A percentile compares a stretch with the other conserved stretches of the same genome.
Conservation (phyloP, 2,888 invertebrate species). For the Ophion obscuratus region DNA sequence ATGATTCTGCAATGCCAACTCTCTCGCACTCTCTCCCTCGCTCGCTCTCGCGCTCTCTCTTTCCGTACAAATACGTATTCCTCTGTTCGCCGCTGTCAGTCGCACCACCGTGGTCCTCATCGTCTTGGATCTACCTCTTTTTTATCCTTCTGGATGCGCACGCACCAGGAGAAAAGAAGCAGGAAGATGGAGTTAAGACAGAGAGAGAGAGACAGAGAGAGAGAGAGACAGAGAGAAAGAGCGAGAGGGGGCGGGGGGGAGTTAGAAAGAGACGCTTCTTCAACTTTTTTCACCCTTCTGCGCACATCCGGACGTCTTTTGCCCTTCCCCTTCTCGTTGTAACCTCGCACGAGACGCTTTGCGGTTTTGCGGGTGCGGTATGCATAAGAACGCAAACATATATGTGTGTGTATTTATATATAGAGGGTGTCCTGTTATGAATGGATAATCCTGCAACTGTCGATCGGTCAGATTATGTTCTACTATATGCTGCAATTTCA, state of each 20-base stretch:
- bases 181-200: neutral
- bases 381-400: neutral
- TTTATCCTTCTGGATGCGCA: constrained; percentile 22
- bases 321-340: neutral
- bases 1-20: constrained; percentile 56
- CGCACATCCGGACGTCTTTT: constrained; percentile 29
- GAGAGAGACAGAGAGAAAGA: too few relatives aligned
- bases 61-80: constrained; percentile 6
- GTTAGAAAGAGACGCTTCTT: neutral
- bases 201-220: constrained; percentile 1
- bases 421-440: too few relatives aligned
- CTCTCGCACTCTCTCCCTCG: neutral
- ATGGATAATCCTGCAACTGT: too few relatives aligned
- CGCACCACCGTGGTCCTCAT: constrained; percentile 21
- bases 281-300: constrained; percentile 29
- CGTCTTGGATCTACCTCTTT: constrained; percentile 5
- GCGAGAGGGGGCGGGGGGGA: neutral
- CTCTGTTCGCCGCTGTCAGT: constrained; percentile 25
- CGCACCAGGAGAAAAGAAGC: constrained; percentile 2
- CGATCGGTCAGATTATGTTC: too few relatives aligned
- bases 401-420: too few relatives aligned
- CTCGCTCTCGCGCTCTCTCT: constrained; percentile 21
- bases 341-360: neutral
- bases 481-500: too few relatives aligned
- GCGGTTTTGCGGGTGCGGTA: neutral